These are phyloP conservation scores for Thymelicus acteon DNA, from an alignment of 2,888 invertebrate genomes.

Conservation along the genomic window DNA sequence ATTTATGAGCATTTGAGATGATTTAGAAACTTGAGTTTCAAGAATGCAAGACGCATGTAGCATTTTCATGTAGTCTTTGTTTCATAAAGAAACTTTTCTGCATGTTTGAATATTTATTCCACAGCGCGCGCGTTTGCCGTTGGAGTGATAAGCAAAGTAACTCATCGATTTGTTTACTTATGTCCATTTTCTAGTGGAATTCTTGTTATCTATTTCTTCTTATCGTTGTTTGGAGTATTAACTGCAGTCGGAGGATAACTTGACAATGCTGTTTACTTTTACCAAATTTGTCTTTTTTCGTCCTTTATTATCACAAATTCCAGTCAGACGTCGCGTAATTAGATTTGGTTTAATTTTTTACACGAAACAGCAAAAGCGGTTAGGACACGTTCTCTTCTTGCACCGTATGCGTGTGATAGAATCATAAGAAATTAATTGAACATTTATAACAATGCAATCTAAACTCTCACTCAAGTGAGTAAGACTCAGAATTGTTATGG, in stretches of 20 bases:
- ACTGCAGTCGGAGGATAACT: constrained; percentile 49
- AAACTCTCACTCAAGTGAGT: constrained; percentile 58
- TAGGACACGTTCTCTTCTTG: constrained; percentile 80
- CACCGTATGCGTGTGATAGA: constrained; percentile 54
- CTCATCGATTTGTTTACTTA: constrained; percentile 51
- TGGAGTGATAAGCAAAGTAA: background rate
- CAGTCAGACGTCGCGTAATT: constrained; percentile 28
- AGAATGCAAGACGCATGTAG: background rate
- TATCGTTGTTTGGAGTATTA: constrained; percentile 53
- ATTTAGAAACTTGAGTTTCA: background rate
- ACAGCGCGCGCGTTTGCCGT: background rate
- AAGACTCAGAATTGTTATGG: constrained; percentile 61
- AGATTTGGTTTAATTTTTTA: constrained; percentile 58
- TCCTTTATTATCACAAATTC: constrained; percentile 4
- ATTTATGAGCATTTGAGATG: constrained; percentile 8
- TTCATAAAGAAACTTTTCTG: background rate
- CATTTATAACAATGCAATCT: constrained; percentile 50
- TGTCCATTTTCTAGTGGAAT: constrained; percentile 57
- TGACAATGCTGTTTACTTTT: constrained; percentile 22
- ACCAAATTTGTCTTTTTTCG: constrained; percentile 14
- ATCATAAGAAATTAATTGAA: constrained; percentile 61
- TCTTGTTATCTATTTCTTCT: constrained; percentile 60
- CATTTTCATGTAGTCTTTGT: background rate
- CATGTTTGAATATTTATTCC: background rate
- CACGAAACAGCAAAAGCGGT: constrained; percentile 76